phyloP scores from a whole-genome alignment of 92 coral and sea anemone genomes.

The Zoanthus sociatus region DNA sequence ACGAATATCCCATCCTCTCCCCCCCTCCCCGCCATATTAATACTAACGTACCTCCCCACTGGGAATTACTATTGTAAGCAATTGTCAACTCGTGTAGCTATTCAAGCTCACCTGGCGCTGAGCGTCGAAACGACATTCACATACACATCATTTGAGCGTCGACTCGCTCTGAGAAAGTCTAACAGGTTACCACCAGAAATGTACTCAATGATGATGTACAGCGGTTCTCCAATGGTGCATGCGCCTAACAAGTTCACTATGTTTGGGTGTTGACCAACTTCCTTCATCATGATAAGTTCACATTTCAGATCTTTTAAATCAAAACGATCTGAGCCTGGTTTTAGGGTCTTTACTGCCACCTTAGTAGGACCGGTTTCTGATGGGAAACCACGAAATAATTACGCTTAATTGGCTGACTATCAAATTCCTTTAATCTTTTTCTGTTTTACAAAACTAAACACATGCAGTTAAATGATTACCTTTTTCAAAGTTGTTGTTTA shows the following conservation, averaged over 20 bases:
- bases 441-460: no score
- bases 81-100: background rate
- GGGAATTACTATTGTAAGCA: no score
- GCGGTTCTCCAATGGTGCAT: slow-evolving; percentile 85
- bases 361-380: slow-evolving; percentile 67
- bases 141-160: slow-evolving; percentile 72
- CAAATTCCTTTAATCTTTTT: background rate
- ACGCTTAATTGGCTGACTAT: background rate
- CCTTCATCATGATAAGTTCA: slow-evolving; percentile 92
- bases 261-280: slow-evolving; percentile 89
- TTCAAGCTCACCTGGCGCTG: slow-evolving; percentile 56
- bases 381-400: background rate
- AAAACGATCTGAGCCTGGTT: slow-evolving; percentile 71
- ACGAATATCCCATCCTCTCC: no score
- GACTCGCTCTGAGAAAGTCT: slow-evolving; percentile 76
- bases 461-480: no score
- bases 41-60: no score
- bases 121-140: slow-evolving; percentile 82
- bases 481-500: no score
- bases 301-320: slow-evolving; percentile 76
- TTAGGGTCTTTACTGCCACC: slow-evolving; percentile 83
- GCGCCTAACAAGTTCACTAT: slow-evolving; percentile 87
- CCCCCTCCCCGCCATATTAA: no score
- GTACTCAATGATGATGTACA: slow-evolving; percentile 87
- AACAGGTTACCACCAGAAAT: slow-evolving; percentile 84